Conservation (phyloP, 2,113 vertebrate genomes). For the Athene cunicularia region DNA sequence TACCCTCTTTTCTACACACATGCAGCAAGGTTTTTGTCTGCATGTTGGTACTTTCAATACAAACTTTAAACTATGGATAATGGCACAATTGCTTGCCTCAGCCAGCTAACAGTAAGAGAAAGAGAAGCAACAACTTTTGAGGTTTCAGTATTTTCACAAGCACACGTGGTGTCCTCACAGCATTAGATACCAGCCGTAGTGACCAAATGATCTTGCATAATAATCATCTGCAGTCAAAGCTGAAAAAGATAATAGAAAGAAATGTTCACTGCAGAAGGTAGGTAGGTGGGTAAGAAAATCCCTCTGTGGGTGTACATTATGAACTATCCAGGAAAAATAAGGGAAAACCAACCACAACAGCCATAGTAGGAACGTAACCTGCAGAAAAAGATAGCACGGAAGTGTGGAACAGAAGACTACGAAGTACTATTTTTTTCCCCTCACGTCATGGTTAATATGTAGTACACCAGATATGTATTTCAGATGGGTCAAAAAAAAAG, state of each 20-base stretch:
- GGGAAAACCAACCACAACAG: background rate
- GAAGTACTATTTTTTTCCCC: background rate
- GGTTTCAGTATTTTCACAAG: background rate
- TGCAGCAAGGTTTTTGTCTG: background rate
- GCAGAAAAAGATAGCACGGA: background rate
- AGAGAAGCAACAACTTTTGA: background rate
- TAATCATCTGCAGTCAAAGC: background rate
- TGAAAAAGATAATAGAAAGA: background rate
- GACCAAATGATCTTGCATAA: background rate
- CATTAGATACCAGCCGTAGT: background rate
- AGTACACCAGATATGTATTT: background rate
- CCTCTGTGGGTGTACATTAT: background rate
- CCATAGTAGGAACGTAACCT: background rate
- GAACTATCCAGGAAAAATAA: background rate
- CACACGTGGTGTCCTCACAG: background rate
- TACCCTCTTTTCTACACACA: accelerated
- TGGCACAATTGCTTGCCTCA: background rate
- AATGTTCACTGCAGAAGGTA: background rate
- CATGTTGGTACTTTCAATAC: background rate
- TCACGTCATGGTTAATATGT: background rate
- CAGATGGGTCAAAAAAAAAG: background rate
- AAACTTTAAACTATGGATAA: background rate
- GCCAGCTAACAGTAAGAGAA: background rate
- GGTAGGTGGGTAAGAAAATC: background rate
- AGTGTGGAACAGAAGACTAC: background rate